Evolutionary conservation across 2,888 invertebrate genomes (phyloP), one percentile per base, ranked within the genome.

Genomic region (Dynastes maya): DNA sequence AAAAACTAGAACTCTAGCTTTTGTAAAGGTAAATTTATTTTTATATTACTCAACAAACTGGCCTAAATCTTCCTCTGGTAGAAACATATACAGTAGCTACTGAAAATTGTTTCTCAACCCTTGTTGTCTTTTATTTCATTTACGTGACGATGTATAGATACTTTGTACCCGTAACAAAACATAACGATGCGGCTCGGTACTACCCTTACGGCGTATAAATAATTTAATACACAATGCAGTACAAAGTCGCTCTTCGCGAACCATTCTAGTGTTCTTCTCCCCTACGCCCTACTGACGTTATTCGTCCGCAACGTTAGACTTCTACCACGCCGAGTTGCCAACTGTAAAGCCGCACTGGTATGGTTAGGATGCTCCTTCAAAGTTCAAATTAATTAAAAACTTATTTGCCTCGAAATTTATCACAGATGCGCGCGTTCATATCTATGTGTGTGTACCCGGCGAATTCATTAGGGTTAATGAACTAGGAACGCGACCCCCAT

Each of bases 381-480:
- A 45, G 65, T 65, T 65, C 65, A 65, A 65, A 65, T 65, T 65
- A 65, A 65, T 65, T 65, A 65, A 65, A 65, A 65, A 65, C 45
- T 16, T 65, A 65, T 65, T 65, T 40, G 65, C 16, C 65, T 65
- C 16, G 29, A 65, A 65, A 65, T 65, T 65, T 65, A 65, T 32
- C 16, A 65, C 45, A 45, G 45, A 65, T 65, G 65, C n/a, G 40
- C 8, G 37, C 16, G 55, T 55, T 16, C n/a, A 55, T 55, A n/a
- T 55, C 1, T 6, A 55, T 22, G 13, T 55, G 13, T 6, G 55
- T 55, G 5, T 55, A 55, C 55, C 13, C 13, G 40, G 40, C 65
- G 65, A 65, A 65, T 65, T 65, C 40, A 65, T 65, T 65, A 65
- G 65, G 65, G 45, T 40, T 65, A 65, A 65, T 40, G 32, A 65